Base-by-base conservation (phyloP, 2,888 invertebrate species). In the Notodonta dromedarius region DNA sequence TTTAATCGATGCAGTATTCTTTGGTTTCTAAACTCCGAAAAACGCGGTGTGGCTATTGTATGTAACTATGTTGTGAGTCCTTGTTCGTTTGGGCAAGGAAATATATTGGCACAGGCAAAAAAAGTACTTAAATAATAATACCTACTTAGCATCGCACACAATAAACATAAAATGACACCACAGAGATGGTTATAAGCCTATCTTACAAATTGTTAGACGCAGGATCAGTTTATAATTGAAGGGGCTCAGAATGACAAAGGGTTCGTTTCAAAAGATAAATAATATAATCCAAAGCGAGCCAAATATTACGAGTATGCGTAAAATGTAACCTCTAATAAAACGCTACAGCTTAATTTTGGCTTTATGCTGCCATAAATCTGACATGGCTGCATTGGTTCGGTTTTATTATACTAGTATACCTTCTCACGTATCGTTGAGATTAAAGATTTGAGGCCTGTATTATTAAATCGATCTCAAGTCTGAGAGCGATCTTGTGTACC, bases 301-400 rank as follows among this genome's bases (percentile, higher is more conserved):
- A 64, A 54, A 59, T 60, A 64, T 62, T 64, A 65, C 61, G 76
- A 75, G 77, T 76, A 71, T 79, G 77, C 79, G 83, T 83, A 83
- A 85, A 86, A 81, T 77, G 83, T 80, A 79, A 82, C 80, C 82
- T 74, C 77, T 78, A 80, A 78, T 87, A 87, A 86, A 88, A 84
- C 63, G 83, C 84, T 79, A 85, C 82, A 71, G 81, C 80, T 81
- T 87, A 86, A 88, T 88, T 85, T 81, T 77, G 63, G 78, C 13
- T 86, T 88, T 87, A 88, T 75, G 78, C 79, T 66, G 81, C 69
- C 79, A 84, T 88, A 88, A 88, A 87, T 82, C 80, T 78, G 78
- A 80, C 78, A 78, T 78, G 71, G 73, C 74, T 79, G 85, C 84
- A 88, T 83, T 80, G 81, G 76, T 79, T 89, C 88, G 87, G 87